Evolutionary conservation across 2,888 invertebrate species (phyloP).

Genomic region (Syritta pipiens): DNA sequence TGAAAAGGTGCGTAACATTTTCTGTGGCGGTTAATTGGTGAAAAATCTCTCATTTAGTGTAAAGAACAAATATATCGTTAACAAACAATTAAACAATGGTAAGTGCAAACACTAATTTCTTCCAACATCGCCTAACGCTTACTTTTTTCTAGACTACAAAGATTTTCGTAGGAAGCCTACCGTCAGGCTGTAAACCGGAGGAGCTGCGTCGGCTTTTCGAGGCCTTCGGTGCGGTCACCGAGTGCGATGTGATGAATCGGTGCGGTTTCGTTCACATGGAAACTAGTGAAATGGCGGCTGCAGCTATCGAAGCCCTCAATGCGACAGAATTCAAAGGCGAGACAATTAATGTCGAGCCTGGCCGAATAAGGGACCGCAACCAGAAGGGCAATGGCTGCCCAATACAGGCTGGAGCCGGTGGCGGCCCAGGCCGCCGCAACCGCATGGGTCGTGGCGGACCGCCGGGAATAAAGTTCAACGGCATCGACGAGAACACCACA

Average conservation of each 20-base stretch:
- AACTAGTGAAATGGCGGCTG: slow-evolving; percentile 88
- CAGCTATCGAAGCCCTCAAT: slow-evolving; percentile 89
- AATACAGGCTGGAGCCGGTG: slow-evolving; percentile 32
- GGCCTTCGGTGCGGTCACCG: slow-evolving; percentile 92
- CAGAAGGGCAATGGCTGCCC: too few species aligned
- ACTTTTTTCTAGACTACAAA: slow-evolving; percentile 84
- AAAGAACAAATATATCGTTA: too few species aligned
- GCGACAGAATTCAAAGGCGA: slow-evolving; percentile 91
- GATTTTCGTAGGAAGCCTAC: slow-evolving; percentile 96
- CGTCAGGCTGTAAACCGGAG: slow-evolving; percentile 90
- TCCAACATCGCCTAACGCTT: not conserved
- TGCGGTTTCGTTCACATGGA: slow-evolving; percentile 97
- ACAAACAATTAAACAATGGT: slow-evolving; percentile 21
- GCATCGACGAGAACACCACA: slow-evolving; percentile 49
- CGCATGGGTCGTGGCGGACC: slow-evolving; percentile 12
- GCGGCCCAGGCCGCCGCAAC: slow-evolving; percentile 8
- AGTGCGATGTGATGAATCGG: slow-evolving; percentile 96
- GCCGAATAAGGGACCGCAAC: slow-evolving; percentile 83
- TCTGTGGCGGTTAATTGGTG: too few species aligned
- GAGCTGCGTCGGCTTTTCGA: slow-evolving; percentile 91
- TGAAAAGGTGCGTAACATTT: slow-evolving; percentile 8
- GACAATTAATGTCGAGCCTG: slow-evolving; percentile 90
- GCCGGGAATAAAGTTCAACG: slow-evolving; percentile 46
- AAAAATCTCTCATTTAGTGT: not conserved
- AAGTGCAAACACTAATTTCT: slow-evolving; percentile 3